phyloP scores from a whole-genome alignment of 1,140 invertebrate genomes.

The Nixonia krombeini region DNA sequence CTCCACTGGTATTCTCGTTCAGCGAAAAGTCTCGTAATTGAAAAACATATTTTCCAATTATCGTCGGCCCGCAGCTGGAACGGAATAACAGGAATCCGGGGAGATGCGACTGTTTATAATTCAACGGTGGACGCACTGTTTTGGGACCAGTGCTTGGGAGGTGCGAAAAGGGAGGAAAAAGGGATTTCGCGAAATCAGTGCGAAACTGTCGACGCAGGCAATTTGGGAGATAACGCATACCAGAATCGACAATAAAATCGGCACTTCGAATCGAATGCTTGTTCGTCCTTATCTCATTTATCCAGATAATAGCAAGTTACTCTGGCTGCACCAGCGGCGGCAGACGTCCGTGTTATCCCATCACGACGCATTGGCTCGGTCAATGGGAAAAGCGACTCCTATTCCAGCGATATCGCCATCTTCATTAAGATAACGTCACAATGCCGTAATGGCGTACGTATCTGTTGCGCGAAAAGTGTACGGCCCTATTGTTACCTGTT shows the following conservation, averaged over 20 bases:
- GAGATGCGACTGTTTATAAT: slow-evolving; percentile 6
- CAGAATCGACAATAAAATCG: slow-evolving; percentile 21
- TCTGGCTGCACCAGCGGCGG: slow-evolving; percentile 29
- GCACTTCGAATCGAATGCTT: slow-evolving; percentile 30
- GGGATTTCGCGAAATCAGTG: too few species aligned
- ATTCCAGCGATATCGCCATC: slow-evolving; percentile 44
- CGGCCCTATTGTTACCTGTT: too few species aligned
- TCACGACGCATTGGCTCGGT: slow-evolving; percentile 45
- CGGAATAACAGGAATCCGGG: too few species aligned
- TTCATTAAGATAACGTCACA: slow-evolving; percentile 63
- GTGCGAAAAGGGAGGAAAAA: too few species aligned
- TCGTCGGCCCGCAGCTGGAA: background rate
- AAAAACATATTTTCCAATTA: slow-evolving; percentile 22
- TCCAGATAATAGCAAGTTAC: slow-evolving; percentile 25
- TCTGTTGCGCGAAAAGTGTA: too few species aligned
- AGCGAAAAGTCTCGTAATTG: slow-evolving; percentile 27
- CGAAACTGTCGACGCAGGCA: too few species aligned
- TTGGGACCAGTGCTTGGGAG: too few species aligned
- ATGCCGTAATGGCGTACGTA: slow-evolving; percentile 10
- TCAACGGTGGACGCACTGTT: too few species aligned
- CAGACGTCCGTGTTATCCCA: slow-evolving; percentile 46
- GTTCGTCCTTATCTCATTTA: slow-evolving; percentile 46
- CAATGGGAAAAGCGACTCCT: slow-evolving; percentile 35
- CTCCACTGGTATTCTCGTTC: too few species aligned
- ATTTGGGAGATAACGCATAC: slow-evolving; percentile 4